phyloP scores from a whole-genome alignment of 2,797 vertebrate genomes.

The Chelon labrosus region DNA sequence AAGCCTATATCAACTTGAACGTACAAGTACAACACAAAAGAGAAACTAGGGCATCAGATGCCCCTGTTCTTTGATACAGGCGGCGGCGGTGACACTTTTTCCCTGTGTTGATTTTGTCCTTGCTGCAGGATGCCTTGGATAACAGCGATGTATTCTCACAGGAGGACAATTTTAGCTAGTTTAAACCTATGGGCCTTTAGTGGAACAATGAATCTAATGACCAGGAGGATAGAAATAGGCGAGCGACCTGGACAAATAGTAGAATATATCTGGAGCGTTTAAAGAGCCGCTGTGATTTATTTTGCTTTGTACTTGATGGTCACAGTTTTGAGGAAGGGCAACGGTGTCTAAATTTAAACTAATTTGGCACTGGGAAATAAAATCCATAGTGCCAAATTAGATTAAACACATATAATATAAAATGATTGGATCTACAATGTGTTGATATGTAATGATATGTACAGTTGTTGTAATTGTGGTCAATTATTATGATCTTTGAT shows the following conservation, averaged over 20 bases:
- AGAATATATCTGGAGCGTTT: constrained; percentile 41
- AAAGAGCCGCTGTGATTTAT: constrained; percentile 35
- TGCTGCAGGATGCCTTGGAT: constrained; percentile 79
- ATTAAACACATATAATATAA: not conserved
- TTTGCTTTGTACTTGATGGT: constrained; percentile 14
- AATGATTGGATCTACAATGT: not conserved
- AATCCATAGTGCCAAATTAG: not conserved
- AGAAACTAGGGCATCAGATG: constrained; percentile 76
- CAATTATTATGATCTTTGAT: too few relatives aligned
- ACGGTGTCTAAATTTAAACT: not conserved
- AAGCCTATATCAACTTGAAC: constrained; percentile 43
- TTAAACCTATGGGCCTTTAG: constrained; percentile 60
- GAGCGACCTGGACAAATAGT: constrained; percentile 45
- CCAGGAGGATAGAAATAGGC: constrained; percentile 54
- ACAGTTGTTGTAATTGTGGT: too few relatives aligned
- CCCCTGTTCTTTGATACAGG: constrained; percentile 71
- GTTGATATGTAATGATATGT: too few relatives aligned
- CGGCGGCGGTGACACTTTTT: constrained; percentile 53
- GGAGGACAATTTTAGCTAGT: constrained; percentile 77
- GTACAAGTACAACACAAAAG: constrained; percentile 46
- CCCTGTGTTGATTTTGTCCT: constrained; percentile 80
- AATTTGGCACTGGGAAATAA: constrained; percentile 8
- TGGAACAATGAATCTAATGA: constrained; percentile 68
- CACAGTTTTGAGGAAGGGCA: constrained; percentile 14
- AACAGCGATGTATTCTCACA: constrained; percentile 67